These are phyloP conservation scores for Zaprionus camerounensis DNA, from an alignment of 1,140 invertebrate species.

Conservation along the genomic window DNA sequence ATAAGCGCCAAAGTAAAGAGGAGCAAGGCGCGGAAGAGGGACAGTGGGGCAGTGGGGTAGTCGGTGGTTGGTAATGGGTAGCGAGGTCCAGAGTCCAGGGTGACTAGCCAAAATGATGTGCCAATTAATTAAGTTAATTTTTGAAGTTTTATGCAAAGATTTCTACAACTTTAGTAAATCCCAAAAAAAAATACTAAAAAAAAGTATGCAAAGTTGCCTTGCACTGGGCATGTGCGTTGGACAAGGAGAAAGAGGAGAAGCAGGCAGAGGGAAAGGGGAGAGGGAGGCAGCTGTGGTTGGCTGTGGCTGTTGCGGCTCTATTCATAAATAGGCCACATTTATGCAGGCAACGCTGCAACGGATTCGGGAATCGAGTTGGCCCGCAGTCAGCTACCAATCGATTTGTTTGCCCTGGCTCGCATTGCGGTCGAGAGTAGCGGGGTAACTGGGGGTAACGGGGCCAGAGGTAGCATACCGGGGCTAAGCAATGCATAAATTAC, in stretches of 20 bases:
- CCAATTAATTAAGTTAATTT: conserved; percentile 67
- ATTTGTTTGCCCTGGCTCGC: conserved; percentile 33
- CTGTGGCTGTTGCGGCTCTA: conserved; percentile 16
- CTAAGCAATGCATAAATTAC: conserved; percentile 77
- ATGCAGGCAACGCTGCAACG: conserved; percentile 38
- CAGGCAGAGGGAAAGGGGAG: neutral
- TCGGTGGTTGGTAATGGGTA: neutral
- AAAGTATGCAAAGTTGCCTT: neutral
- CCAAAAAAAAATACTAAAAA: neutral
- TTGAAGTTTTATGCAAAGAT: conserved; percentile 36
- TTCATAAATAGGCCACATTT: conserved; percentile 49
- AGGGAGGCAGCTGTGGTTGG: neutral
- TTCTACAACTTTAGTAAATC: conserved; percentile 12
- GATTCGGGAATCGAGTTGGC: conserved; percentile 13
- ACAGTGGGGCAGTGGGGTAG: neutral
- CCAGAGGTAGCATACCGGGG: neutral
- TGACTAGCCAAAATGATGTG: conserved; percentile 46
- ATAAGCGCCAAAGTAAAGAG: neutral
- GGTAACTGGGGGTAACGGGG: neutral
- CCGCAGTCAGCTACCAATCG: conserved; percentile 27
- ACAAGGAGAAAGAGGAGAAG: neutral
- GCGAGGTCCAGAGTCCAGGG: neutral
- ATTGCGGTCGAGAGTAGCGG: neutral
- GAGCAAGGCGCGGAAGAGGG: neutral
- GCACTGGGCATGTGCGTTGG: neutral